Evolutionary conservation across 2,797 vertebrate species (phyloP), one percentile per base, ranked within the genome.

Genomic region (Chaetophractus vellerosus): DNA sequence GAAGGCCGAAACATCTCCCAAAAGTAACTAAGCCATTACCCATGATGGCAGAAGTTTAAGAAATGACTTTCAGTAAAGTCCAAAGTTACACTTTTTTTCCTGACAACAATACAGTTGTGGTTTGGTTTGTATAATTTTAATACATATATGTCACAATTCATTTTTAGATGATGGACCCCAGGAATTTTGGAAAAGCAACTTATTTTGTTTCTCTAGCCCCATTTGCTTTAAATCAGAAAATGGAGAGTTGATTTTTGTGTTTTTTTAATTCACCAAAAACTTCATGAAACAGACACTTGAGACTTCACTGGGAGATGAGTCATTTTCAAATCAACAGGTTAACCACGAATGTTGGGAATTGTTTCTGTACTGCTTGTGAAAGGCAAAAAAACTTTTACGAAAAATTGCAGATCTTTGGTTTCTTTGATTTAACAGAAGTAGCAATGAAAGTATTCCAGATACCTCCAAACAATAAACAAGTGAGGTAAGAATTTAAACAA

Each of bases 151-250:
- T 64, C 83, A 86, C 18, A 19, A 68, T 92, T 61, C 50, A 57
- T 24, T 88, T 97, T 92, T 64, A 87, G 86, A 59, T 57, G 28
- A 45, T 0, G 7, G 68, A 69, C 23, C 68, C 12, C n/a, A 66
- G n/a, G 36, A 88, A 76, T 87, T 69, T 55, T 10, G 38, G 45
- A 26, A 81, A 90, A 72, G 26, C 23, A 45, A 69, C 36, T 74
- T 89, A 71, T 66, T 88, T 68, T n/a, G 33, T 14, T 86, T 4
- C 9, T 11, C 21, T 8, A 23, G 8, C 5, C n/a, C 19, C 24
- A n/a, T 33, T 87, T 91, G 57, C 64, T 87, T 94, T 79, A 83
- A 86, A 86, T 52, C 38, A 93, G 61, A 95, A 94, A 85, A 64
- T 9, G 48, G 2, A 78, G 9, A 45, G n/a, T 5, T 78, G 31